Conservation (phyloP, 2,113 vertebrate species). For the Penelope pileata region DNA sequence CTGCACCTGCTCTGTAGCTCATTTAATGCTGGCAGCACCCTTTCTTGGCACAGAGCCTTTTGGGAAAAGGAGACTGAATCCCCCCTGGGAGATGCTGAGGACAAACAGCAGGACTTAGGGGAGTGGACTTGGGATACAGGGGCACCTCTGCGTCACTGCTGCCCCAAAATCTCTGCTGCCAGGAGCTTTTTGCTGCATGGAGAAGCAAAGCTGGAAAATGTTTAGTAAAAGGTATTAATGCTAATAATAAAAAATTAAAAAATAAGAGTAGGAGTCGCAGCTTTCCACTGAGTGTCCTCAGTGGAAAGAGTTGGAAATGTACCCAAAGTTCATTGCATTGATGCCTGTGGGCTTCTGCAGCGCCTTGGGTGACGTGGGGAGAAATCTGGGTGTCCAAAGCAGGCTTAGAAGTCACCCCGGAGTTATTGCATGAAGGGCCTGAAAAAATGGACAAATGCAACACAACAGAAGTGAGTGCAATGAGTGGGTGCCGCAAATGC, state of each 20-base stretch:
- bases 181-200: not conserved
- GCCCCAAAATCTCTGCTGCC: no score
- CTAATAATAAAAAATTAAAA: no score
- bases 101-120: no score
- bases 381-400: not conserved
- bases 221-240: no score
- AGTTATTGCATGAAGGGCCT: no score
- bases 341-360: not conserved
- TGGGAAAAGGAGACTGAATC: not conserved
- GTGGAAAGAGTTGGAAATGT: not conserved
- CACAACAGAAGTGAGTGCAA: rapidly evolving
- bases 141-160: not conserved
- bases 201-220: not conserved
- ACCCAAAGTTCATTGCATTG: rapidly evolving
- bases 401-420: not conserved
- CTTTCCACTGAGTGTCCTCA: not conserved
- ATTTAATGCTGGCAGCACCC: not conserved
- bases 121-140: not conserved
- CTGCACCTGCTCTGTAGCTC: no score
- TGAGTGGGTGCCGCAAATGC: not conserved
- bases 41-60: not conserved
- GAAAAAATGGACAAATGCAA: not conserved
- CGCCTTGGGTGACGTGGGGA: not conserved
- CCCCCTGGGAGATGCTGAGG: not conserved
- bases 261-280: not conserved